Conservation (phyloP, 23 tunicate species). For the Styela clava region DNA sequence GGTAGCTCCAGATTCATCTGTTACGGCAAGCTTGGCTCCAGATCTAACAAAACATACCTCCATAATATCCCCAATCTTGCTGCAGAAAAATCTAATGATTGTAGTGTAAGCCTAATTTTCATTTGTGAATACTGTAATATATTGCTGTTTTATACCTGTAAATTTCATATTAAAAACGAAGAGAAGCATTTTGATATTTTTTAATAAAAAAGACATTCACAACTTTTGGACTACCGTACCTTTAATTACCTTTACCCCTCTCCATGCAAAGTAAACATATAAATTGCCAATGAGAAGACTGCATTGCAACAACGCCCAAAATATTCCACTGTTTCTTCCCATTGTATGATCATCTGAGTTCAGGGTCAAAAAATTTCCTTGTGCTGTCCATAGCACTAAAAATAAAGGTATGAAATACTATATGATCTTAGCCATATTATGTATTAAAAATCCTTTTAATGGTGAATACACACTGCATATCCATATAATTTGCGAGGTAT, state of each 20-base stretch:
- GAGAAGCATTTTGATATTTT: too few species aligned
- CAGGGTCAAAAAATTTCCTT: slow-evolving; percentile 81
- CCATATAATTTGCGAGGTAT: too few species aligned
- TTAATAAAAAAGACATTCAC: too few species aligned
- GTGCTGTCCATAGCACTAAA: slow-evolving; percentile 79
- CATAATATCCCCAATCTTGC: too few species aligned
- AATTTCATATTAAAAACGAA: too few species aligned
- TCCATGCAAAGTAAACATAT: slow-evolving; percentile 95
- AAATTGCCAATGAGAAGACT: slow-evolving; percentile 90
- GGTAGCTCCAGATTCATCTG: too few species aligned
- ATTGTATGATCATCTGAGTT: slow-evolving; percentile 86
- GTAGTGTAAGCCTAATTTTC: too few species aligned
- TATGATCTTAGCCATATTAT: background rate
- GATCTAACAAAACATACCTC: too few species aligned
- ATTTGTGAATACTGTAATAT: too few species aligned
- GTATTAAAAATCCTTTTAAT: background rate
- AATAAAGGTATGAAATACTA: background rate
- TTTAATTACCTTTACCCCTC: slow-evolving; percentile 51
- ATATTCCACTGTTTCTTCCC: slow-evolving; percentile 95
- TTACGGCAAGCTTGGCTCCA: too few species aligned
- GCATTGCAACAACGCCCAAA: slow-evolving; percentile 93
- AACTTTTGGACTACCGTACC: slow-evolving; percentile 3
- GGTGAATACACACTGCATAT: background rate
- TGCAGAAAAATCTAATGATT: too few species aligned
- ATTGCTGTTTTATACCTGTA: too few species aligned